Base-by-base conservation (phyloP, 2,113 vertebrate species). In the Empidonax traillii region DNA sequence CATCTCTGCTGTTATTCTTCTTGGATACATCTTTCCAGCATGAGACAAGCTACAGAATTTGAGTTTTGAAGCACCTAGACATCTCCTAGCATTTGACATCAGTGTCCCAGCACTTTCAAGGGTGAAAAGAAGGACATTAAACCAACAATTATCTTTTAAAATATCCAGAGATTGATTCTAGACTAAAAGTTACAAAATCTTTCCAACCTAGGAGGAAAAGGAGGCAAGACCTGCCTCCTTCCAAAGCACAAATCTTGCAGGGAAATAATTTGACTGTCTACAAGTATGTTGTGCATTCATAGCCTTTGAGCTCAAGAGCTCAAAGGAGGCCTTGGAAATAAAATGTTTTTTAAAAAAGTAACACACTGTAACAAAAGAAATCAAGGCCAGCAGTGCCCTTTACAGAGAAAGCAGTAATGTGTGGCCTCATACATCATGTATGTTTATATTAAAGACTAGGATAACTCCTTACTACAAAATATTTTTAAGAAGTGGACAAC, bases 381-480 rank as follows among this genome's bases (percentile, higher is more conserved):
- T 67, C 89, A 89, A 92, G 80, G 83, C 47, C 83, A 93, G 47
- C 51, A 92, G 63, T 47, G 81, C 72, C 67, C 86, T 92, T 94
- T 76, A 88, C 46, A 81, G 56, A 27, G 76, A 94, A 96, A 92
- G 85, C 83, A 95, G 59, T 66, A 74, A 86, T 84, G 92, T 86
- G 95, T 94, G 94, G 90, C 91, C 95, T 93, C 30, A 8, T 89
- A 89, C 84, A 95, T 96, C 93, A 96, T 43, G 55, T 59, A 66
- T 75, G 81, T 94, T 96, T 96, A 93, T 47, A 65, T 78, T 94
- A 81, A 93, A 86, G 76, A 89, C 79, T 71, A 89, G 39, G 86
- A 84, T 92, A 94, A 93, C 83, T 90, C 55, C 44, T 90, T 63
- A 89, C 76, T 93, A 92, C 83, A 84, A 96, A 96, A 92, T 93